These are phyloP conservation scores for Sarotherodon lohbergeri DNA, from an alignment of 2,113 vertebrate species.

Conservation along the genomic window DNA sequence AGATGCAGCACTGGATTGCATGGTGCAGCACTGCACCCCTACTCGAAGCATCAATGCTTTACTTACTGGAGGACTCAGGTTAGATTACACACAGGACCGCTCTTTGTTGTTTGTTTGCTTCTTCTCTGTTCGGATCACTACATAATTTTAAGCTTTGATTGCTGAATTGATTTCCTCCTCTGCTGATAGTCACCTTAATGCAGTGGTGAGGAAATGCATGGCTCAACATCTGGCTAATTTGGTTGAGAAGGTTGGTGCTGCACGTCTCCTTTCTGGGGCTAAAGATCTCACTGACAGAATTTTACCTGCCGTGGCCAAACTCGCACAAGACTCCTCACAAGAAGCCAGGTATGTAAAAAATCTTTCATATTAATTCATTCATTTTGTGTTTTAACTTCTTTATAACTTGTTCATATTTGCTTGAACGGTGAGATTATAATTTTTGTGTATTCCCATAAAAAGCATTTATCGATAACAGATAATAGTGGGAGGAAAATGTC, in stretches of 20 bases:
- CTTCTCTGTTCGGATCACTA: neutral
- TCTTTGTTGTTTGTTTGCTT: neutral
- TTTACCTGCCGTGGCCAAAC: conserved; percentile 78
- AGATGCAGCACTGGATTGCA: conserved; percentile 84
- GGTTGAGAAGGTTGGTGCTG: conserved; percentile 79
- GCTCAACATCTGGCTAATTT: conserved; percentile 82
- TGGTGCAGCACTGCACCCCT: conserved; percentile 89
- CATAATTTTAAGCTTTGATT: neutral
- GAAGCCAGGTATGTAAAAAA: conserved; percentile 79
- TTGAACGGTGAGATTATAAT: neutral
- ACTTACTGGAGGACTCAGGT: conserved; percentile 87
- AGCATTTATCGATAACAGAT: neutral
- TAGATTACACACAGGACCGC: neutral
- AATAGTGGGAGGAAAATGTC: neutral
- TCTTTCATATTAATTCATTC: neutral
- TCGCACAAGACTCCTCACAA: conserved; percentile 87
- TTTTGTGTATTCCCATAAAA: neutral
- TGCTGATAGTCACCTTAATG: conserved; percentile 82
- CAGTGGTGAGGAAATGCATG: conserved; percentile 81
- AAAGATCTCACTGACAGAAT: conserved; percentile 80
- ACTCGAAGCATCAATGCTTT: conserved; percentile 82
- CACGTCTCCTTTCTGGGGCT: conserved; percentile 74
- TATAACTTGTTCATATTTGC: neutral
- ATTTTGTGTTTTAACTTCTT: neutral
- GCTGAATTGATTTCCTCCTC: neutral